Evolutionary conservation across 2,797 vertebrate species (phyloP).

Genomic region (Columba guinea): DNA sequence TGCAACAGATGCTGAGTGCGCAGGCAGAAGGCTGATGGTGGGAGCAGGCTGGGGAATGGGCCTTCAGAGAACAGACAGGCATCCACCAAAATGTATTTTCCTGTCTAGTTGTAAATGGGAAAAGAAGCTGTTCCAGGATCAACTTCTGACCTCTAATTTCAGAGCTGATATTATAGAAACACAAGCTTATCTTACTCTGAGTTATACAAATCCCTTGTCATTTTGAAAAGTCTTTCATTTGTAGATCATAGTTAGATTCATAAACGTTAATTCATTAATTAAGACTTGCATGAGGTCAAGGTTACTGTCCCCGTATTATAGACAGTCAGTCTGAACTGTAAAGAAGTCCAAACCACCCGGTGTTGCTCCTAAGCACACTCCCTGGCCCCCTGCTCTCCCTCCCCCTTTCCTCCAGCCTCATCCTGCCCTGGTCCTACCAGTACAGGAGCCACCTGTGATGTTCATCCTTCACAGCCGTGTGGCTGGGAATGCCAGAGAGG

Average conservation of each 20-base stretch:
- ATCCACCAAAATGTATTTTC: constrained; percentile 12
- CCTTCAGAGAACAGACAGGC: background rate
- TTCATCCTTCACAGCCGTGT: rapidly evolving
- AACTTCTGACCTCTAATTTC: constrained; percentile 33
- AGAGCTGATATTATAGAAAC: background rate
- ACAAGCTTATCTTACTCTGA: background rate
- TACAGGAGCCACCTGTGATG: rapidly evolving
- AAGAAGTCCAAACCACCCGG: background rate
- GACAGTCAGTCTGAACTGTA: background rate
- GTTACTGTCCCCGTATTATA: background rate
- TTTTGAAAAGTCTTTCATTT: constrained; percentile 52
- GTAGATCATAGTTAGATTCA: constrained; percentile 31
- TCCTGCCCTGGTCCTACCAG: rapidly evolving
- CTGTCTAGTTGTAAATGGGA: constrained; percentile 9
- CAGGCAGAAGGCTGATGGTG: background rate
- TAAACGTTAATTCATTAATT: constrained; percentile 41
- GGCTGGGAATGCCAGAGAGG: background rate
- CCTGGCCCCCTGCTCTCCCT: background rate
- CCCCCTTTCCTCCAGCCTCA: background rate
- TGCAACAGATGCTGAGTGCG: background rate
- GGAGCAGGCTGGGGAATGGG: background rate
- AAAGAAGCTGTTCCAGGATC: constrained; percentile 38
- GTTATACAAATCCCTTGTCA: constrained; percentile 34
- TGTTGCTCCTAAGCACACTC: background rate
- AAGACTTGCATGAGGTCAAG: background rate